Percentiles rank a stretch among this genome's conserved stretches.
Conservation (phyloP, 2,113 vertebrate genomes). For the Ictalurus punctatus region DNA sequence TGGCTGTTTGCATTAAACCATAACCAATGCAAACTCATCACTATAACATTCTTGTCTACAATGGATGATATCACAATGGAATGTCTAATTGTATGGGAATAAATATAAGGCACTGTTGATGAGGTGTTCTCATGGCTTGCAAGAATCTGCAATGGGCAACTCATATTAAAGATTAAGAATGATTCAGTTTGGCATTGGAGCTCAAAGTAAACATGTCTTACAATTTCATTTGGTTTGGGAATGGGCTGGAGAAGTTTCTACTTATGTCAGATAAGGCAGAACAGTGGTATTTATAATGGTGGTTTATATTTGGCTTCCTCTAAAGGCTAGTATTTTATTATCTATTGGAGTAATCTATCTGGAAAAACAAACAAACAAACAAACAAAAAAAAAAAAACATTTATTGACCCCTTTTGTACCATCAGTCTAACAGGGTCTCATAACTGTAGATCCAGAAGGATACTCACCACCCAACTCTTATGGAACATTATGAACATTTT, state of each 20-base stretch:
- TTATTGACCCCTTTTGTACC: background rate
- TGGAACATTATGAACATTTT: background rate
- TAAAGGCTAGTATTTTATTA: background rate
- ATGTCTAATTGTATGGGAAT: background rate
- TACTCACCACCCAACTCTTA: background rate
- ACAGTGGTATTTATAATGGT: background rate
- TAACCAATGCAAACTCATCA: background rate
- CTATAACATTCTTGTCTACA: background rate
- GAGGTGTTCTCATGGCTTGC: background rate
- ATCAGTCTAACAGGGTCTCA: background rate
- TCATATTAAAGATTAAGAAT: background rate
- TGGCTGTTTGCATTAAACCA: constrained; percentile 15
- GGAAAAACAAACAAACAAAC: no score
- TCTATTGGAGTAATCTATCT: background rate
- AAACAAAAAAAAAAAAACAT: no score
- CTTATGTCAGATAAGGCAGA: background rate
- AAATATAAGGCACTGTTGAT: background rate
- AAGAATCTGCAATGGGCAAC: background rate
- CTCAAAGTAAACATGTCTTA: background rate
- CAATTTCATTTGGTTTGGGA: background rate
- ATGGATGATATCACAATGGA: background rate
- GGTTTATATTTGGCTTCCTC: background rate
- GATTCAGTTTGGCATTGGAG: background rate
- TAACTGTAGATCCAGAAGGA: background rate
- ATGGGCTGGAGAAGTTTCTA: background rate